phyloP scores from a whole-genome alignment of 2,888 invertebrate species.

The Phragmatobia fuliginosa region DNA sequence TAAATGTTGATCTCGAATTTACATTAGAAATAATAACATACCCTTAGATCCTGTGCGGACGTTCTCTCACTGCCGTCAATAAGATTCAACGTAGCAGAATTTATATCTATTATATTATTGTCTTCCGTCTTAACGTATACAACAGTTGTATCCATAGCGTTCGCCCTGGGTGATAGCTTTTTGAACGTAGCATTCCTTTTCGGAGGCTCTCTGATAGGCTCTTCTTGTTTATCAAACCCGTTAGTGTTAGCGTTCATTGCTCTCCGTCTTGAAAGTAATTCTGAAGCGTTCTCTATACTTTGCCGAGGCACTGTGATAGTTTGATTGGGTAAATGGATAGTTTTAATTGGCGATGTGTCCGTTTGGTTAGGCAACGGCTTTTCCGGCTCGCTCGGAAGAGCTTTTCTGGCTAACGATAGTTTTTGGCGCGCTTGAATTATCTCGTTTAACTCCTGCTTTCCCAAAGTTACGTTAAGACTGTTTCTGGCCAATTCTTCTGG shows the following conservation, averaged over 20 bases:
- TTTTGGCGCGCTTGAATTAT: conserved; percentile 82
- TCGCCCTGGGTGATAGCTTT: conserved; percentile 68
- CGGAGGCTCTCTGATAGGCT: conserved; percentile 68
- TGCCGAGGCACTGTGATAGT: conserved; percentile 78
- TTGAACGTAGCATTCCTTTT: conserved; percentile 80
- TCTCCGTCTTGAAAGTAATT: conserved; percentile 76
- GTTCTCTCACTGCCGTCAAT: conserved; percentile 70
- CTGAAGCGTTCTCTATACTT: conserved; percentile 80
- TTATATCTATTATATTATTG: conserved; percentile 77
- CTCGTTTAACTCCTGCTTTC: conserved; percentile 81
- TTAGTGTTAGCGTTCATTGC: conserved; percentile 60
- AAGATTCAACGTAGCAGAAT: conserved; percentile 79
- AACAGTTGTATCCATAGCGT: conserved; percentile 72
- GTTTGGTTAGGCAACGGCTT: conserved; percentile 62
- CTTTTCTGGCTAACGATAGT: conserved; percentile 76
- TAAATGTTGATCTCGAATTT: no score
- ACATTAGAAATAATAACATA: conserved; percentile 13
- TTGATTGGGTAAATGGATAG: conserved; percentile 78
- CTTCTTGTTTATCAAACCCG: conserved; percentile 67
- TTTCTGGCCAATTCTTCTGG: conserved; percentile 67
- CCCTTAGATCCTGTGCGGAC: conserved; percentile 65
- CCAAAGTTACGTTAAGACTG: conserved; percentile 76
- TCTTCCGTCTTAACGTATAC: conserved; percentile 73
- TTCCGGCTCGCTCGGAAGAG: conserved; percentile 72
- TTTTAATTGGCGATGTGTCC: conserved; percentile 71